Percentiles rank a stretch among this genome's conserved stretches.
These are phyloP conservation scores for Helicoverpa zea DNA, from an alignment of 1,140 invertebrate species.

Conservation along the genomic window DNA sequence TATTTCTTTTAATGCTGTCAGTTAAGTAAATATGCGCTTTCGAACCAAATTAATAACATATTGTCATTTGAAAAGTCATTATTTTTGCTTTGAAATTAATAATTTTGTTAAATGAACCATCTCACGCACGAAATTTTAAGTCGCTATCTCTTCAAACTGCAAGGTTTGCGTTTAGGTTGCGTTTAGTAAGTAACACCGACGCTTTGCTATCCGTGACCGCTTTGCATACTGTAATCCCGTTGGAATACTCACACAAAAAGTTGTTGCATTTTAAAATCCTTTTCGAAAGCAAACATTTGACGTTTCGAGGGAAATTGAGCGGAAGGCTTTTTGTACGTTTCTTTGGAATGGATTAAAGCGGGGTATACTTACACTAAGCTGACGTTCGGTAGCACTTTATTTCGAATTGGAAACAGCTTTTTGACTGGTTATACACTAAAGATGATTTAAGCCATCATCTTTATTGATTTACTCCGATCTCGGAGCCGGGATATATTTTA, in stretches of 20 bases:
- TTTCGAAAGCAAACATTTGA: constrained; percentile 83
- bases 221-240: constrained; percentile 79
- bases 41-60: neutral
- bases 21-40: neutral
- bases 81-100: too few species aligned
- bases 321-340: constrained; percentile 72
- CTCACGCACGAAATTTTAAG: neutral
- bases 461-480: constrained; percentile 81
- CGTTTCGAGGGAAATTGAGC: constrained; percentile 80
- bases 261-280: constrained; percentile 84
- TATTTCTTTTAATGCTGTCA: neutral
- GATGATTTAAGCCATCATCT: constrained; percentile 77
- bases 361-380: constrained; percentile 57
- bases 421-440: constrained; percentile 55
- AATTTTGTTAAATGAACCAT: neutral
- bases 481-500: constrained; percentile 79
- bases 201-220: constrained; percentile 53
- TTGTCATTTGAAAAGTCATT: neutral
- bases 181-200: constrained; percentile 52
- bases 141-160: constrained; percentile 15
- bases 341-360: constrained; percentile 57
- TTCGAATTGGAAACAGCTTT: constrained; percentile 59
- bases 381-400: constrained; percentile 65
- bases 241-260: constrained; percentile 76
- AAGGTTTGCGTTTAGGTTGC: constrained; percentile 59